Conservation (phyloP, 2,888 invertebrate species). For the Taphrorychus bicolor region DNA sequence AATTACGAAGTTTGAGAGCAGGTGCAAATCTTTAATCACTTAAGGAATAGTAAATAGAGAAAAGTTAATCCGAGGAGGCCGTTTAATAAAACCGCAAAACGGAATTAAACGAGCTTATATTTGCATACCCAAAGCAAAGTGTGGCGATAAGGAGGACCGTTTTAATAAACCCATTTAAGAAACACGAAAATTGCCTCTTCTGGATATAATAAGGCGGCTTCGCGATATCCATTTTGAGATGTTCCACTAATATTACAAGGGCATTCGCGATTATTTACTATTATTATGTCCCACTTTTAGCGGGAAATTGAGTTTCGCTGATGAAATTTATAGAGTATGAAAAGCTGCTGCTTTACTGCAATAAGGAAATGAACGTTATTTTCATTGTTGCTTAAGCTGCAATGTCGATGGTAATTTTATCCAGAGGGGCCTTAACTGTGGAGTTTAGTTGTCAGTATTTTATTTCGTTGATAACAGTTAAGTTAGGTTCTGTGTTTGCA, state of each 20-base stretch:
- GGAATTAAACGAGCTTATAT: constrained; percentile 18
- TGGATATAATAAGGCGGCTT: constrained; percentile 1
- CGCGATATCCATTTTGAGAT: background rate
- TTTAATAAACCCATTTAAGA: constrained; percentile 21
- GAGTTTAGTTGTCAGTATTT: too few relatives aligned
- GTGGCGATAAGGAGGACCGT: constrained; percentile 23
- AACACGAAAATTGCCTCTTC: constrained; percentile 16
- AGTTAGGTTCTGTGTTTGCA: too few relatives aligned
- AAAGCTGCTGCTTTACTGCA: too few relatives aligned
- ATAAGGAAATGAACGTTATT: too few relatives aligned
- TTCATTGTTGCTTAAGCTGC: too few relatives aligned
- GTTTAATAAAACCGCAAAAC: constrained; percentile 19
- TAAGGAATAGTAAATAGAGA: constrained; percentile 5
- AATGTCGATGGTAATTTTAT: too few relatives aligned
- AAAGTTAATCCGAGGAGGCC: constrained; percentile 3
- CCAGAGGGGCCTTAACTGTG: too few relatives aligned
- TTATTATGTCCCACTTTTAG: background rate
- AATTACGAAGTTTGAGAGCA: background rate
- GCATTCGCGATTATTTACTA: background rate
- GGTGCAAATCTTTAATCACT: background rate
- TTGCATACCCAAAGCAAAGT: constrained; percentile 25
- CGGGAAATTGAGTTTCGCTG: background rate
- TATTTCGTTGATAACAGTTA: too few relatives aligned
- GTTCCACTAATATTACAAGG: background rate
- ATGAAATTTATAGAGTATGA: background rate